Conservation (phyloP, 2,797 vertebrate genomes). For the Gallirallus australis region DNA sequence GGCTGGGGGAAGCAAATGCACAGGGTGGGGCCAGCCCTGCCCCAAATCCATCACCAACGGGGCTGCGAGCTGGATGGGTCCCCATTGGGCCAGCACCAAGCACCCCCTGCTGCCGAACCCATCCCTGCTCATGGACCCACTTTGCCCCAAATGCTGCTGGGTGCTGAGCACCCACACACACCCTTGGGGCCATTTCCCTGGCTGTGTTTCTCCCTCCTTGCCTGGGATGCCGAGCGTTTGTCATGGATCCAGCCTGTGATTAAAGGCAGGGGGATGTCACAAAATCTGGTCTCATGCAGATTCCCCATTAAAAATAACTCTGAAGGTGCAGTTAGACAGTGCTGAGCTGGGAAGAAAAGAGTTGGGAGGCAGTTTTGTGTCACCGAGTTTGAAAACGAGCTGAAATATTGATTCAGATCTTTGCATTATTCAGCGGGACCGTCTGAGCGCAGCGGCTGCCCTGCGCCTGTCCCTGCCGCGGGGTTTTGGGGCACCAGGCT, state of each 20-base stretch:
- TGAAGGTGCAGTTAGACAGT: conserved; percentile 3
- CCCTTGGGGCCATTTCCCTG: neutral
- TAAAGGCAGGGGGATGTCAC: conserved; percentile 57
- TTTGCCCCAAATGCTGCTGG: neutral
- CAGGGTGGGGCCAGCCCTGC: neutral
- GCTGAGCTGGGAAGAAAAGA: conserved; percentile 38
- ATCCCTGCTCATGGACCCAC: accelerated
- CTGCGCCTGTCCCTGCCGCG: accelerated
- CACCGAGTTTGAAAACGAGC: conserved; percentile 60
- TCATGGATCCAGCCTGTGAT: neutral
- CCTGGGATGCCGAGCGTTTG: neutral
- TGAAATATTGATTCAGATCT: conserved; percentile 54
- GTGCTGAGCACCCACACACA: neutral
- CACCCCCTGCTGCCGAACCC: neutral
- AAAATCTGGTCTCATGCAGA: conserved; percentile 4
- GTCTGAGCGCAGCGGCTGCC: neutral
- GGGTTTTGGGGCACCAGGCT: accelerated
- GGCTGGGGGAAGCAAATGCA: neutral
- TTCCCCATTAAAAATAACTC: conserved; percentile 75
- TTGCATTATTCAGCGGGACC: conserved; percentile 25
- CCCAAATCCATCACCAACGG: neutral
- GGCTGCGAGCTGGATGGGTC: neutral
- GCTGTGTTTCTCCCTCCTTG: neutral
- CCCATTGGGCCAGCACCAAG: accelerated
- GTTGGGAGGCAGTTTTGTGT: conserved; percentile 68